Conservation (phyloP, 2,113 vertebrate species). For the Castor canadensis region DNA sequence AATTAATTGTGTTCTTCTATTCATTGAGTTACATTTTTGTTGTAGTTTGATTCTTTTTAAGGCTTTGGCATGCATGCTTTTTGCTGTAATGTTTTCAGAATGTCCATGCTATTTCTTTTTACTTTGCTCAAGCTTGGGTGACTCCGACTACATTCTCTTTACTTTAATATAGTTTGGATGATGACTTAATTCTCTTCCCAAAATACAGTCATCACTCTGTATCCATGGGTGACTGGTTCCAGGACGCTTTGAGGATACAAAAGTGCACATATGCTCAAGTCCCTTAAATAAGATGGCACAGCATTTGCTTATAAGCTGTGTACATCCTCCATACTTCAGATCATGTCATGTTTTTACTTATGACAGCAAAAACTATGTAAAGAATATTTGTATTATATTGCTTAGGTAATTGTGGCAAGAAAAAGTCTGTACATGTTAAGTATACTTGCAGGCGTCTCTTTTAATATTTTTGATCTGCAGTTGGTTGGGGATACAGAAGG, state of each 20-base stretch:
- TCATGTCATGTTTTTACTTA: too few species aligned
- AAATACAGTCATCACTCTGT: background rate
- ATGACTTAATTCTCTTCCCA: background rate
- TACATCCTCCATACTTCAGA: background rate
- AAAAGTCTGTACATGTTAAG: background rate
- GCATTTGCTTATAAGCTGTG: background rate
- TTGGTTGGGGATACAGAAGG: background rate
- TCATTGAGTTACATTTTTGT: background rate
- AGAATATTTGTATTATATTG: background rate
- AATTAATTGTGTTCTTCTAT: background rate
- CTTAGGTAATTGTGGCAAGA: background rate
- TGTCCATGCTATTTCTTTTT: background rate
- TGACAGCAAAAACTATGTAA: background rate
- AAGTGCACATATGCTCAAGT: background rate
- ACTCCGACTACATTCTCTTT: background rate
- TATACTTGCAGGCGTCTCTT: background rate
- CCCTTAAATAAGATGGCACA: too few species aligned
- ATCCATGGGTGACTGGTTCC: background rate
- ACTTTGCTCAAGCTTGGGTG: background rate
- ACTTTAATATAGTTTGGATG: background rate
- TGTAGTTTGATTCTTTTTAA: background rate
- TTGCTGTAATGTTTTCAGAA: background rate
- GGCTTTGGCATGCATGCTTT: background rate
- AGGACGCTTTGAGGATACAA: background rate
- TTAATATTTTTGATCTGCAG: background rate